Conservation (phyloP, 2,888 invertebrate species). For the Nectonema munidae region DNA sequence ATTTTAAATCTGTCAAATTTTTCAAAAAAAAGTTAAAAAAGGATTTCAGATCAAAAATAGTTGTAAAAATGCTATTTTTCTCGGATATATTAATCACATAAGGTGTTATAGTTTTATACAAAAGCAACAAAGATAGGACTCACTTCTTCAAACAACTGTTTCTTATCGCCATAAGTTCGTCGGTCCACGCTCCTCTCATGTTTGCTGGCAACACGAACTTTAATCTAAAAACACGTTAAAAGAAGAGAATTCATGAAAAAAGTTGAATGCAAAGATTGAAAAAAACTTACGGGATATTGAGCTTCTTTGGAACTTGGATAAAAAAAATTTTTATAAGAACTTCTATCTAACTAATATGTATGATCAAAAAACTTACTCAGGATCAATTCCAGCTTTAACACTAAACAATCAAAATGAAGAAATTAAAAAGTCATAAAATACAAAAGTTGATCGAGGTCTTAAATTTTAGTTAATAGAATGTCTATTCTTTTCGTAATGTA, state of each 20-base stretch:
- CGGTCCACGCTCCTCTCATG: slow-evolving; percentile 8
- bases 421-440: too few relatives aligned
- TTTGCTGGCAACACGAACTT: slow-evolving; percentile 10
- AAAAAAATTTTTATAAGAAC: slow-evolving; percentile 2
- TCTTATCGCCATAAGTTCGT: slow-evolving; percentile 20
- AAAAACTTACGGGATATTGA: slow-evolving; percentile 13
- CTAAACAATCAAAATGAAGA: neutral
- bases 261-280: neutral
- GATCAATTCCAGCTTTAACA: slow-evolving; percentile 8
- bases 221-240: slow-evolving; percentile 16
- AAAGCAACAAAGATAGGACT: too few relatives aligned
- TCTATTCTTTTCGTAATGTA: too few relatives aligned
- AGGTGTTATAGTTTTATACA: too few relatives aligned
- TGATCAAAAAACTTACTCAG: slow-evolving; percentile 7
- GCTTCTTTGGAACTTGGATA: slow-evolving; percentile 10
- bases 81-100: too few relatives aligned
- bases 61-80: too few relatives aligned
- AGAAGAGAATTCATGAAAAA: slow-evolving; percentile 10
- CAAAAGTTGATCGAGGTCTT: too few relatives aligned
- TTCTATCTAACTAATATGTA: neutral
- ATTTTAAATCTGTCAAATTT: too few relatives aligned
- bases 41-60: too few relatives aligned
- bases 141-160: slow-evolving; percentile 7
- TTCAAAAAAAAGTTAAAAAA: too few relatives aligned
- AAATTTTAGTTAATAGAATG: too few relatives aligned